Evolutionary conservation across 2,797 vertebrate genomes (phyloP), one percentile per base, ranked within the genome.

Genomic region (Micropoecilia bifurca): DNA sequence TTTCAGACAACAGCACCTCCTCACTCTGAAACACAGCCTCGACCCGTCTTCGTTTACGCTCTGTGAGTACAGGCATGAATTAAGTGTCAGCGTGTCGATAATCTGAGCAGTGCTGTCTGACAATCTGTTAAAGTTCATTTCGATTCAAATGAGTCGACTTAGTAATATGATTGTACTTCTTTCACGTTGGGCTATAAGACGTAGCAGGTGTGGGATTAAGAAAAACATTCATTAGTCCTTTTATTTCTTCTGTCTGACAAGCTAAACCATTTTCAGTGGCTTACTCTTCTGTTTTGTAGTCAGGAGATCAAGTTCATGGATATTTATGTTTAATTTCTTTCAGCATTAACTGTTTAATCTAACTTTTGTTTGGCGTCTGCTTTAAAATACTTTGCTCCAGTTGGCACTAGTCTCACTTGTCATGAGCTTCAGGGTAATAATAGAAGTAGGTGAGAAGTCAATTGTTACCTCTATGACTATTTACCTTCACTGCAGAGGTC

Each of bases 381-480:
- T 71, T 0, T 48, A 0, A n/a, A 48, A 28, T 2, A 77, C 83
- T 87, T 78, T 91, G 80, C 45, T 80, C 79, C 76, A 91, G 73
- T 89, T 88, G 90, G 87, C 85, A 41, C 4, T 30, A 4, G 41
- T 76, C 75, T 68, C 12, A 5, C 76, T 76, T 74, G 81, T 82
- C 84, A 91, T 68, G 79, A 69, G 84, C 73, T 66, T 8, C 1
- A 46, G 45, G 87, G 80, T 92, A 90, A 93, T 90, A 87, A 92
- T 90, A 93, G 90, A 93, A 91, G 89, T 91, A 88, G 92, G 91
- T 92, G 90, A 93, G 81, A 93, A 91, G 90, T 93, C 90, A 87
- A 22, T 92, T 91, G 83, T 91, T 87, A 78, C 83, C 82, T 76
- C 53, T 75, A 71, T 57, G 41, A 72, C 59, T 6, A 16, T 87